A percentile compares a stretch with the other conserved stretches of the same genome.
Evolutionary conservation across 2,113 vertebrate species (phyloP).

Genomic region (Microcebus ravelobensis): DNA sequence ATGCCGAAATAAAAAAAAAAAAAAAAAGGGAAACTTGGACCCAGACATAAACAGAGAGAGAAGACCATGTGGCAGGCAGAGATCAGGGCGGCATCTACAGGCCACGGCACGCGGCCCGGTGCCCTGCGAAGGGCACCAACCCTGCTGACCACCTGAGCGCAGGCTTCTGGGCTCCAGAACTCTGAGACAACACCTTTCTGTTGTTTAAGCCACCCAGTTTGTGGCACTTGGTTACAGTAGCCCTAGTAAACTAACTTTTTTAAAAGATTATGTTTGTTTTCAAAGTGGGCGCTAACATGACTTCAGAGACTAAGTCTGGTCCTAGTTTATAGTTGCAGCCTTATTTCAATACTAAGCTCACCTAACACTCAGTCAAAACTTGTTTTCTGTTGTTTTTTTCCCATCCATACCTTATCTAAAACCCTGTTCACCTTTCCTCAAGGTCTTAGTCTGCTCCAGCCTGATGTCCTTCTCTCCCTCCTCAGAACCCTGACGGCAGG

Average conservation of each 20-base stretch:
- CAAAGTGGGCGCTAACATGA: not conserved
- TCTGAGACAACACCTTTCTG: not conserved
- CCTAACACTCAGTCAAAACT: not conserved
- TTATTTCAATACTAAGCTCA: not conserved
- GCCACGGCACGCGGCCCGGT: too few species aligned
- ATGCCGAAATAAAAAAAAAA: too few species aligned
- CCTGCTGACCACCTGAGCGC: not conserved
- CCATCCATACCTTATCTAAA: not conserved
- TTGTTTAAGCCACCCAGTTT: not conserved
- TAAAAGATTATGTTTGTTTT: not conserved
- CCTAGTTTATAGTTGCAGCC: not conserved
- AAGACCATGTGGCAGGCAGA: not conserved
- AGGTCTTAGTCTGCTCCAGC: not conserved
- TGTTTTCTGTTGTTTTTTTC: not conserved
- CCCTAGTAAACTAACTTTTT: not conserved
- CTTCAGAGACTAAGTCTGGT: not conserved
- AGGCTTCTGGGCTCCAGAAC: not conserved
- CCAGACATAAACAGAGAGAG: not conserved
- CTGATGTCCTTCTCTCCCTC: not conserved
- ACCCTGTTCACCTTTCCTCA: not conserved
- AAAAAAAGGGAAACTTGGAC: too few species aligned
- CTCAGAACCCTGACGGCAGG: not conserved
- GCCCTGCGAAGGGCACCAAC: too few species aligned
- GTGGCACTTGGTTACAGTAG: not conserved
- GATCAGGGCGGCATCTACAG: too few species aligned